These are phyloP conservation scores for Coptodon rendalli DNA, from an alignment of 2,113 vertebrate species.

Conservation along the genomic window DNA sequence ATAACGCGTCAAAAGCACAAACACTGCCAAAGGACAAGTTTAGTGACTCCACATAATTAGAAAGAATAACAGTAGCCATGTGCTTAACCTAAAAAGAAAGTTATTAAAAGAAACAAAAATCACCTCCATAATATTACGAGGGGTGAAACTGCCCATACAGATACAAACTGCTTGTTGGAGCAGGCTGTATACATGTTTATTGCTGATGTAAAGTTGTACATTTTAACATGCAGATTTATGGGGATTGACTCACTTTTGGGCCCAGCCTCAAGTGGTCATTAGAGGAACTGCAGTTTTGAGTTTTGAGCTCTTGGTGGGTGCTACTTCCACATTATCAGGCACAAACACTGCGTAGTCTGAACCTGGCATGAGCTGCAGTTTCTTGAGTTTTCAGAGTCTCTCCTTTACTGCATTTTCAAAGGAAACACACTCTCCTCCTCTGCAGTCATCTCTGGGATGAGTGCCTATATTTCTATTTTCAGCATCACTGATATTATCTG, in stretches of 20 bases:
- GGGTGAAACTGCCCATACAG: fast-evolving
- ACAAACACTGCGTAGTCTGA: fast-evolving
- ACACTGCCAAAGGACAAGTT: not conserved
- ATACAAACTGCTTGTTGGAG: not conserved
- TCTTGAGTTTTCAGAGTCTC: not conserved
- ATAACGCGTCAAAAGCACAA: fast-evolving
- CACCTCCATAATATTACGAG: not conserved
- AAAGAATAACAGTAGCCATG: not conserved
- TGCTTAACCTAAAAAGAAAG: fast-evolving
- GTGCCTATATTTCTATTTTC: not conserved
- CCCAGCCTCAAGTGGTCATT: not conserved
- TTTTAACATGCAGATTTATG: not conserved
- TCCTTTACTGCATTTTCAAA: not conserved
- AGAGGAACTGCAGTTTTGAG: not conserved
- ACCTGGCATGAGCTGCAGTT: not conserved
- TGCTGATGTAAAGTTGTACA: not conserved
- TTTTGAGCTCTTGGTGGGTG: not conserved
- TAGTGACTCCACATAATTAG: not conserved
- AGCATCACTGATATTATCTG: not conserved
- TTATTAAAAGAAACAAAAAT: not conserved
- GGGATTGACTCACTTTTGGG: not conserved
- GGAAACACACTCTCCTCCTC: not conserved
- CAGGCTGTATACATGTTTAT: not conserved
- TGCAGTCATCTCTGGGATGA: not conserved
- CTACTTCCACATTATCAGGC: not conserved